Percentiles rank a stretch among this genome's conserved stretches.
Conservation (phyloP, 2,797 vertebrate species). For the Meriones psammophilus region DNA sequence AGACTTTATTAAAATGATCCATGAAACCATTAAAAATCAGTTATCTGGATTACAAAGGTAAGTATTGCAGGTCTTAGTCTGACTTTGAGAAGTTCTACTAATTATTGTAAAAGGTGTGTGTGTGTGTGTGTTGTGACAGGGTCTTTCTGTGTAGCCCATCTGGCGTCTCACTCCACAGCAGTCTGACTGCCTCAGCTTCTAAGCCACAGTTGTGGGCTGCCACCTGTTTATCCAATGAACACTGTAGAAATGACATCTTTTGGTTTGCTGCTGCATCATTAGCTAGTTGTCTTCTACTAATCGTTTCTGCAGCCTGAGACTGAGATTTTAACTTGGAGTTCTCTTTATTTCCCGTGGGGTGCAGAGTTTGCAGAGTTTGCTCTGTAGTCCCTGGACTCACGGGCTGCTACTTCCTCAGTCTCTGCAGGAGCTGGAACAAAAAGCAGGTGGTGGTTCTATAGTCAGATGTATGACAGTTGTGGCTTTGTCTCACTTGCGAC, state of each 20-base stretch:
- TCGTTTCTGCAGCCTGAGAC: conserved; percentile 15
- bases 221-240: not conserved
- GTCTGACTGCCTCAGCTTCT: not conserved
- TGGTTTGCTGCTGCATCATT: not conserved
- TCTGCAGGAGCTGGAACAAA: not conserved
- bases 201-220: not conserved
- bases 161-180: not conserved
- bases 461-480: not conserved
- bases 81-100: conserved; percentile 46
- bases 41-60: conserved; percentile 94
- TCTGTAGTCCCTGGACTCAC: not conserved
- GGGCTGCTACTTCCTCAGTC: not conserved
- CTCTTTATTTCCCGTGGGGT: no score
- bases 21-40: conserved; percentile 97
- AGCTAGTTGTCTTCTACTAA: not conserved
- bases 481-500: not conserved
- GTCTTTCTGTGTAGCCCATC: not conserved
- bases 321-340: not conserved
- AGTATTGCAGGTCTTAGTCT: conserved; percentile 78
- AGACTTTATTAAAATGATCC: conserved; percentile 95
- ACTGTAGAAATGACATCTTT: not conserved
- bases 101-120: not conserved
- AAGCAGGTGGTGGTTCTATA: not conserved
- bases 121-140: not conserved
- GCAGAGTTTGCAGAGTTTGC: not conserved